phyloP scores from a whole-genome alignment of 2,888 invertebrate species.

The Meloe dianella region DNA sequence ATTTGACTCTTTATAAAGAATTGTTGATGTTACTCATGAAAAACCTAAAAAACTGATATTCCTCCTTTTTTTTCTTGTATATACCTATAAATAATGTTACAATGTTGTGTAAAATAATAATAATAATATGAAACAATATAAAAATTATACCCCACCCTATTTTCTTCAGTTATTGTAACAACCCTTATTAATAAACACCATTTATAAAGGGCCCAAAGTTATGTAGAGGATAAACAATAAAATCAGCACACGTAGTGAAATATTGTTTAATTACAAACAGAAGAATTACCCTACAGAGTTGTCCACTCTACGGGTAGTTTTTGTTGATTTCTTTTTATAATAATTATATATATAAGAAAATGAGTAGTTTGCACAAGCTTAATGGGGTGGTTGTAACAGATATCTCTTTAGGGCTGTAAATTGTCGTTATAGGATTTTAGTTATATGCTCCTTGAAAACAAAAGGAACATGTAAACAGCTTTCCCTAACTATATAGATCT shows the following conservation, averaged over 20 bases:
- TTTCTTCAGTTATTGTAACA: background rate
- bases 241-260: conserved; percentile 28
- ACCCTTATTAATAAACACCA: conserved; percentile 35
- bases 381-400: conserved; percentile 35
- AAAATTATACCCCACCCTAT: conserved; percentile 42
- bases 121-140: conserved; percentile 39
- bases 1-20: background rate
- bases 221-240: conserved; percentile 27
- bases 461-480: conserved; percentile 40
- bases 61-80: conserved; percentile 48
- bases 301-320: conserved; percentile 3
- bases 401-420: conserved; percentile 35
- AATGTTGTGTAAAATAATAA: conserved; percentile 54
- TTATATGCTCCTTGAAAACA: conserved; percentile 11
- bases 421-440: conserved; percentile 35
- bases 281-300: background rate
- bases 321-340: conserved; percentile 17
- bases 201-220: conserved; percentile 46
- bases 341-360: conserved; percentile 12
- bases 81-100: conserved; percentile 57
- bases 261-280: background rate
- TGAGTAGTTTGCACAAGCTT: conserved; percentile 45
- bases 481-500: conserved; percentile 41
- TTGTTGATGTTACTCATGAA: conserved; percentile 17
- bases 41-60: conserved; percentile 36